Evolutionary conservation across 2,797 vertebrate genomes (phyloP).

Genomic region (Alfaro cultratus): DNA sequence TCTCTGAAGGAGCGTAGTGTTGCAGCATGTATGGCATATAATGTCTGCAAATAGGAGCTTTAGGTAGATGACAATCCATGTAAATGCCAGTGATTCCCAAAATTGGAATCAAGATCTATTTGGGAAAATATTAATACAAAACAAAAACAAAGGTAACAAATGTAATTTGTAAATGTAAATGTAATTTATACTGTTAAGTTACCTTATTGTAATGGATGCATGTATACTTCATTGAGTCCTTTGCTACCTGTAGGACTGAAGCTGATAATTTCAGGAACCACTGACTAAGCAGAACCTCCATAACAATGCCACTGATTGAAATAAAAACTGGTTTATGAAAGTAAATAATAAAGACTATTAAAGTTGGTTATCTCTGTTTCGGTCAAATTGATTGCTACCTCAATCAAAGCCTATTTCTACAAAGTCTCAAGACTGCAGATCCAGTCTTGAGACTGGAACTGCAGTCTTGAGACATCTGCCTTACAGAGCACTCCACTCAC

Average conservation of each 20-base stretch:
- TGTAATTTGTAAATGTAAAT: too few relatives aligned
- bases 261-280: not conserved
- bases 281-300: not conserved
- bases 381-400: not conserved
- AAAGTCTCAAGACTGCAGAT: too few relatives aligned
- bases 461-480: too few relatives aligned
- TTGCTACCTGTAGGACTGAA: not conserved
- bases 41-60: not conserved
- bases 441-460: too few relatives aligned
- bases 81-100: not conserved
- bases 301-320: not conserved
- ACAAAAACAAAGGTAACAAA: not conserved
- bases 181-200: too few relatives aligned
- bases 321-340: not conserved
- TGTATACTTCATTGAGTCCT: not conserved
- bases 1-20: not conserved
- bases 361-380: not conserved
- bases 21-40: not conserved
- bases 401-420: too few relatives aligned
- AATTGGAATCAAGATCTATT: not conserved
- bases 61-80: not conserved
- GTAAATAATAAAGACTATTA: not conserved
- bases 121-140: not conserved
- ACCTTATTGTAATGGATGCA: not conserved
- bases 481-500: too few relatives aligned